Conservation (phyloP, 1,140 invertebrate species). For the Nasonia longicornis region DNA sequence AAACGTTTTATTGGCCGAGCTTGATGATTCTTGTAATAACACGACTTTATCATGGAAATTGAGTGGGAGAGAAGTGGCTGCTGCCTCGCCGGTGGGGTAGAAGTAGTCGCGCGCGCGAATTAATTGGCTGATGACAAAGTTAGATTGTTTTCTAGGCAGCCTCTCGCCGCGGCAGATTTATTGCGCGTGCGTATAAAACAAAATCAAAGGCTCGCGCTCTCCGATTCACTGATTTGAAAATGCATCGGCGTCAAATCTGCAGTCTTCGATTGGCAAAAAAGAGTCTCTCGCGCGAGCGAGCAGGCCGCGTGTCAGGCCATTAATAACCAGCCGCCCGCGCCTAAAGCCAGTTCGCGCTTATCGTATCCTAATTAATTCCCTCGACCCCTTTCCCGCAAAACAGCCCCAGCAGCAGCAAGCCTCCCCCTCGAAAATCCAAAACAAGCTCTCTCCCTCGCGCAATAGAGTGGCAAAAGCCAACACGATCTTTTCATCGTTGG, state of each 20-base stretch:
- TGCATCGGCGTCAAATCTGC: not conserved
- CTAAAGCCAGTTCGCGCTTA: slow-evolving; percentile 23
- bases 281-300: not conserved
- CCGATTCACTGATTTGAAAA: not conserved
- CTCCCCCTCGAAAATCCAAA: slow-evolving; percentile 3
- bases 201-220: not conserved
- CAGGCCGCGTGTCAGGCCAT: not conserved
- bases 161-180: not conserved
- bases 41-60: not conserved
- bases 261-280: not conserved
- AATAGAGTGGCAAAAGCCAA: slow-evolving; percentile 26
- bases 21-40: slow-evolving; percentile 10
- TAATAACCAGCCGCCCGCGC: not conserved
- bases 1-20: slow-evolving; percentile 11
- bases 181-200: not conserved
- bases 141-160: too few species aligned
- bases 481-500: slow-evolving; percentile 39
- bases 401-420: not conserved
- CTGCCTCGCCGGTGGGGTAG: not conserved
- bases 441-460: slow-evolving; percentile 4
- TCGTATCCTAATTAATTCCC: slow-evolving; percentile 26
- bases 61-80: not conserved
- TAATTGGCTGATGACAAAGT: not conserved
- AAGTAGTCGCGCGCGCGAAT: not conserved
- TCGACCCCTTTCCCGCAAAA: slow-evolving; percentile 1